Evolutionary conservation across 2,888 invertebrate genomes (phyloP).

Genomic region (Eilema caniola): DNA sequence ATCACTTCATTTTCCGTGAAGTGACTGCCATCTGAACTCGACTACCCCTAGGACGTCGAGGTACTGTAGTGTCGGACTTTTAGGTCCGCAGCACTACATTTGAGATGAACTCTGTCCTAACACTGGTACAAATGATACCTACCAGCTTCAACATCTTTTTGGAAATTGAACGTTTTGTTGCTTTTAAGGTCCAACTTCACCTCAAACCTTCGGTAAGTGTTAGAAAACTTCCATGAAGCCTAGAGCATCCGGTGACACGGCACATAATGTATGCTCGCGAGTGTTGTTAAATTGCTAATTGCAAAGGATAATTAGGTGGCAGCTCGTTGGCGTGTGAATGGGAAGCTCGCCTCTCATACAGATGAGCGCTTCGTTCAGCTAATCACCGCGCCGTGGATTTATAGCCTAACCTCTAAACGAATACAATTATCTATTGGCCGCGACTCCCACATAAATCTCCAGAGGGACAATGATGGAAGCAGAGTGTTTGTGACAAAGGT

Average conservation of each 20-base stretch:
- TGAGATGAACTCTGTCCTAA: no score
- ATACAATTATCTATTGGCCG: constrained; percentile 17
- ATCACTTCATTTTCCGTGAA: no score
- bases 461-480: constrained; percentile 27
- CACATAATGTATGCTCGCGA: not conserved
- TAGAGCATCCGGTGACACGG: not conserved
- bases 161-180: not conserved
- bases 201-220: not conserved
- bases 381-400: constrained; percentile 24
- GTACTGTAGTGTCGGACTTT: no score
- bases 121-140: no score
- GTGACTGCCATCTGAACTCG: no score
- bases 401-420: constrained; percentile 14
- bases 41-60: no score
- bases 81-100: no score
- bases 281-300: constrained; percentile 8
- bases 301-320: constrained; percentile 1
- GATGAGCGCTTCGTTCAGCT: constrained; percentile 10
- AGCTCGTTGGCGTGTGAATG: constrained; percentile 13
- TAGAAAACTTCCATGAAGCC: not conserved
- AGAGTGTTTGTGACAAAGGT: constrained; percentile 28
- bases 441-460: constrained; percentile 46
- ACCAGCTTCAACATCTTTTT: no score
- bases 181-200: not conserved
- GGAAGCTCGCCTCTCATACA: constrained; percentile 10